Base-by-base conservation (phyloP, 2,797 vertebrate genomes). In the Triplophysa bombifrons region DNA sequence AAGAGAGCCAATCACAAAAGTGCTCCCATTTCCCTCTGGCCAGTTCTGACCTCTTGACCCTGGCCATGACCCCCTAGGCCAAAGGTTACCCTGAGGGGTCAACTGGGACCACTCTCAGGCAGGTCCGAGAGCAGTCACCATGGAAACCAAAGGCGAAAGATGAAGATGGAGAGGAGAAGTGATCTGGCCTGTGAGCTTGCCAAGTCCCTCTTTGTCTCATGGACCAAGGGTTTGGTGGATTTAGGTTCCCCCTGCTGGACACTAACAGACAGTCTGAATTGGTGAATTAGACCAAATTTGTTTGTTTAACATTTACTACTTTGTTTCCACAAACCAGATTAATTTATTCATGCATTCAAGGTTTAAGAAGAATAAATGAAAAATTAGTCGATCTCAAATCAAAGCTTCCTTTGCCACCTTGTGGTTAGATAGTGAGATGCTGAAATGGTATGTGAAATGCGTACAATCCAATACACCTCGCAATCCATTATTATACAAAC, bases 31-130 rank as follows among this genome's bases (percentile, higher is more conserved):
- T 87, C 90, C 93, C 91, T 92, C 86, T 58, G 88, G 93, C 86
- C 92, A 93, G 88, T 72, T n/a, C 88, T 93, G 91, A 93, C 93
- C 91, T 91, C 80, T 87, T 86, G 89, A 88, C 91, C 86, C 91
- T 91, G 90, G 91, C 91, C 86, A 75, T 91, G 91, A 91, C 91
- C 92, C 58, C 87, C 88, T 88, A 90, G 90, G 92, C 92, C 91
- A 93, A 72, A 91, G 93, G 90, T 93, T 89, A 89, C 80, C 74
- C 84, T 84, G 79, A 82, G 87, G 79, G 90, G 91, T 92, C 92
- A 90, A 82, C 66, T 84, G 70, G 72, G 90, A 90, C 90, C 90
- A 86, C 89, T 74, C 82, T 85, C 85, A 87, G 86, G 86, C 89
- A 89, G 87, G 83, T 82, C 87, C 80, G 87, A 85, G 90, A 88